A percentile compares a stretch with the other conserved stretches of the same genome.
phyloP scores from a whole-genome alignment of 2,113 vertebrate genomes.

The Crypturellus undulatus region DNA sequence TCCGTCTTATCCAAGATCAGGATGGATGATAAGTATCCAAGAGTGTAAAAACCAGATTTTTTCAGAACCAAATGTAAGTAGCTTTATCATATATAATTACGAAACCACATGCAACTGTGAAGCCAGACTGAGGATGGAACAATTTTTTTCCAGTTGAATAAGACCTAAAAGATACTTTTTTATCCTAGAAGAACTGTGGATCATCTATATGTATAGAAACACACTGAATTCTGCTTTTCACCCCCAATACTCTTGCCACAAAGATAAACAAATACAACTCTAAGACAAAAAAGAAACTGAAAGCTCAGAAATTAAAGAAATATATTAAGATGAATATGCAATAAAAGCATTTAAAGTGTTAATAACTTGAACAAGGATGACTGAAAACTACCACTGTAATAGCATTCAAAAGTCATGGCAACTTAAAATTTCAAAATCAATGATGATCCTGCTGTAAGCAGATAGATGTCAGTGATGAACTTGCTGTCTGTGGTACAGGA shows the following conservation, averaged over 20 bases:
- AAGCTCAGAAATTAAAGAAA: not conserved
- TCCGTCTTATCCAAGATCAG: not conserved
- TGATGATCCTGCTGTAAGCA: not conserved
- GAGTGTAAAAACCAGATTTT: not conserved
- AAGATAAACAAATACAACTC: not conserved
- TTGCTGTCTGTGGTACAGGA: not conserved
- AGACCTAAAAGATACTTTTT: conserved; percentile 19
- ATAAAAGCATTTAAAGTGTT: not conserved
- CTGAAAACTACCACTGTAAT: not conserved
- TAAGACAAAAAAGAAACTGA: not conserved
- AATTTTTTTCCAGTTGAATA: not conserved
- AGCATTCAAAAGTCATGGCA: not conserved
- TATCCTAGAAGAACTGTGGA: not conserved
- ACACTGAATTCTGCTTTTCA: not conserved
- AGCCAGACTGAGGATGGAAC: not conserved
- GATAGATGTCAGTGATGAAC: not conserved
- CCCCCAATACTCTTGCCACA: not conserved
- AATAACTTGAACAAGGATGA: not conserved
- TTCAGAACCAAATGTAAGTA: not conserved
- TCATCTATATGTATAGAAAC: not conserved
- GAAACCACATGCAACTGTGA: not conserved
- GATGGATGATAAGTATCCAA: not conserved
- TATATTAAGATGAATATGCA: not conserved
- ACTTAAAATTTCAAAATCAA: not conserved
- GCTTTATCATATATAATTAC: not conserved